Conservation (phyloP, 2,888 invertebrate species). For the Plebejus anna region DNA sequence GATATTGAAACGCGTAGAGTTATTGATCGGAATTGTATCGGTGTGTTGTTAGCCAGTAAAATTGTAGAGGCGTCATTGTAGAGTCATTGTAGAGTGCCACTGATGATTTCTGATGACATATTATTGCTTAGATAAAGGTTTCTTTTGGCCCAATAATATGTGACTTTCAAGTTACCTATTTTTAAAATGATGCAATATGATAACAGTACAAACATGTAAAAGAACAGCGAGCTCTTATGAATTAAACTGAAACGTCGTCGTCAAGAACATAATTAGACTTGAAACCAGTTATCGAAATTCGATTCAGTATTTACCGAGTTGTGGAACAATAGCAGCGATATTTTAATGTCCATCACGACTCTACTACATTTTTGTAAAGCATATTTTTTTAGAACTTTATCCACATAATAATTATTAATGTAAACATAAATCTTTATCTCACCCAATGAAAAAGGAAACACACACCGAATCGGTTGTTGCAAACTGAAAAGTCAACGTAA, state of each 20-base stretch:
- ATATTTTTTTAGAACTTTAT: neutral
- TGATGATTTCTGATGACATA: neutral
- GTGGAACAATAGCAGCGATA: constrained; percentile 34
- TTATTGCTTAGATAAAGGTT: neutral
- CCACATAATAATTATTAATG: neutral
- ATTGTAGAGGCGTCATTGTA: neutral
- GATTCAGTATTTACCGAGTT: constrained; percentile 34
- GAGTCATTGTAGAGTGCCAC: neutral
- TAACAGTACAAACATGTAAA: neutral
- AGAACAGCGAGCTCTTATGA: neutral
- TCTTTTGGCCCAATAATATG: neutral
- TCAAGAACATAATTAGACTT: neutral
- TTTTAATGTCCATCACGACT: constrained; percentile 36
- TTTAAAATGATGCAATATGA: no score
- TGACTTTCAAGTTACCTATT: neutral
- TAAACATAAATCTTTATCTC: neutral
- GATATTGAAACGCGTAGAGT: constrained; percentile 13
- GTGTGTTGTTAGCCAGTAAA: neutral
- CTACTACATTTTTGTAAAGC: neutral
- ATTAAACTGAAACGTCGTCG: neutral
- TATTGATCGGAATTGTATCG: neutral
- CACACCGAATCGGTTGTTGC: neutral
- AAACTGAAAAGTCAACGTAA: constrained; percentile 5
- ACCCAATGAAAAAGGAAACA: no score
- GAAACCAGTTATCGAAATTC: constrained; percentile 15